These are phyloP conservation scores for Drosophila infuscata DNA, from an alignment of 2,888 invertebrate species.

Conservation along the genomic window DNA sequence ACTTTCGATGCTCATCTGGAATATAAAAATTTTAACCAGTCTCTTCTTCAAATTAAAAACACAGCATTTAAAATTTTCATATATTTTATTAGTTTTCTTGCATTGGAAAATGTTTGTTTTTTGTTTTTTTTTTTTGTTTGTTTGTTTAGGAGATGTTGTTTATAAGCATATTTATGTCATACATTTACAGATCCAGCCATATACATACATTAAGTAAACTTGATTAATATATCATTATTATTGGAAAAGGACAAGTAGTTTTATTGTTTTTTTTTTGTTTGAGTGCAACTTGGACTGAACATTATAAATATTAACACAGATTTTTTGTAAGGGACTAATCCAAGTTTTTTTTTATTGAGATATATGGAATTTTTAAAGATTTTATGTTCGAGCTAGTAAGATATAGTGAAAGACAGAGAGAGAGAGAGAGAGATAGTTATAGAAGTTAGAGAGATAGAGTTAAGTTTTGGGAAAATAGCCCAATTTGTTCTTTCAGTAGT, in stretches of 20 bases:
- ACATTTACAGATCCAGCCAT: conserved; percentile 77
- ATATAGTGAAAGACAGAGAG: conserved; percentile 13
- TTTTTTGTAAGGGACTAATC: conserved; percentile 38
- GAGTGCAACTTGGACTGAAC: conserved; percentile 39
- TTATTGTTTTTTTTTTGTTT: conserved; percentile 19
- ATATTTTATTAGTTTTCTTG: conserved; percentile 63
- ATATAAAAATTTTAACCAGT: not conserved
- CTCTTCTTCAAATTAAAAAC: not conserved
- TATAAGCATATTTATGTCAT: conserved; percentile 57
- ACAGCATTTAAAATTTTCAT: conserved; percentile 46
- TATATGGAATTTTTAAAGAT: conserved; percentile 46
- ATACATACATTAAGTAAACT: conserved; percentile 56
- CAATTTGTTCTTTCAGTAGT: conserved; percentile 33
- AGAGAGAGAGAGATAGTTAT: conserved; percentile 13
- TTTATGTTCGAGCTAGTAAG: conserved; percentile 22
- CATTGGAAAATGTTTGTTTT: conserved; percentile 54
- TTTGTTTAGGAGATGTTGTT: conserved; percentile 36
- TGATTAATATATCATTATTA: conserved; percentile 49
- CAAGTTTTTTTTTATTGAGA: conserved; percentile 30
- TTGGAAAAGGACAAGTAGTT: conserved; percentile 62
- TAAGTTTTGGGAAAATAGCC: conserved; percentile 3
- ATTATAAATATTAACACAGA: conserved; percentile 76
- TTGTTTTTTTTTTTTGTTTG: conserved; percentile 37
- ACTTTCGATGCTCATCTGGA: not conserved
- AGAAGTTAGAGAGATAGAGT: conserved; percentile 14